These are phyloP conservation scores for Cyphomyrmex costatus DNA, from an alignment of 1,140 invertebrate species.

Conservation along the genomic window DNA sequence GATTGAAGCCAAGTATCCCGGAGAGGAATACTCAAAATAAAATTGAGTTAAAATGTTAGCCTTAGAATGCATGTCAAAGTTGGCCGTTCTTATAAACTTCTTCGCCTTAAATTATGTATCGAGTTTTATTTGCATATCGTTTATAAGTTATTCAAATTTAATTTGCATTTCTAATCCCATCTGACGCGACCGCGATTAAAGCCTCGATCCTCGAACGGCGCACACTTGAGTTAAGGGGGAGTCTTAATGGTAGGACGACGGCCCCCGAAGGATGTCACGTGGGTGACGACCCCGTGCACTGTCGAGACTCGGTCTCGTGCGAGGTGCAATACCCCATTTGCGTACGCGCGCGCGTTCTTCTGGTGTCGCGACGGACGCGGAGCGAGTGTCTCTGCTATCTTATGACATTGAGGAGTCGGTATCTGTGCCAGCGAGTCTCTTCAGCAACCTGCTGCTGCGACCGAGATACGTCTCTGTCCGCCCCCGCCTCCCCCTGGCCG, in stretches of 20 bases:
- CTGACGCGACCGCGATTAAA: slow-evolving; percentile 17
- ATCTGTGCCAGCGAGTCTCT: slow-evolving; percentile 81
- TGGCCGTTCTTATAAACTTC: slow-evolving; percentile 1
- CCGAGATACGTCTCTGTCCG: slow-evolving; percentile 77
- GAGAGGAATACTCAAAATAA: background rate
- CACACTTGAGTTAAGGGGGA: background rate
- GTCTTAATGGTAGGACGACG: slow-evolving; percentile 51
- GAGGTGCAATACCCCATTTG: slow-evolving; percentile 48
- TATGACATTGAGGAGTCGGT: slow-evolving; percentile 82
- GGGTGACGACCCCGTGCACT: slow-evolving; percentile 24
- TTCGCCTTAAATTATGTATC: slow-evolving; percentile 6
- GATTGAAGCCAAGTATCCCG: slow-evolving; percentile 9
- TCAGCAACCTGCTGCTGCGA: slow-evolving; percentile 81
- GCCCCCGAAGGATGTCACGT: slow-evolving; percentile 37
- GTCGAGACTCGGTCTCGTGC: slow-evolving; percentile 25
- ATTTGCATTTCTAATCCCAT: slow-evolving; percentile 36
- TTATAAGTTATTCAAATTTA: slow-evolving; percentile 38
- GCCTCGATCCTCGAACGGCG: background rate
- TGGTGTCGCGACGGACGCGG: slow-evolving; percentile 68
- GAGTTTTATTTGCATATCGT: slow-evolving; percentile 39
- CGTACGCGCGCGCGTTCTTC: slow-evolving; percentile 36
- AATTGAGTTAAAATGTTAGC: slow-evolving; percentile 3
- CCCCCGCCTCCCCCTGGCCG: background rate
- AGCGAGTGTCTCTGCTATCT: slow-evolving; percentile 77
- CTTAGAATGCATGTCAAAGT: slow-evolving; percentile 18